phyloP scores from a whole-genome alignment of 2,113 vertebrate species.

The Accipiter cooperii region DNA sequence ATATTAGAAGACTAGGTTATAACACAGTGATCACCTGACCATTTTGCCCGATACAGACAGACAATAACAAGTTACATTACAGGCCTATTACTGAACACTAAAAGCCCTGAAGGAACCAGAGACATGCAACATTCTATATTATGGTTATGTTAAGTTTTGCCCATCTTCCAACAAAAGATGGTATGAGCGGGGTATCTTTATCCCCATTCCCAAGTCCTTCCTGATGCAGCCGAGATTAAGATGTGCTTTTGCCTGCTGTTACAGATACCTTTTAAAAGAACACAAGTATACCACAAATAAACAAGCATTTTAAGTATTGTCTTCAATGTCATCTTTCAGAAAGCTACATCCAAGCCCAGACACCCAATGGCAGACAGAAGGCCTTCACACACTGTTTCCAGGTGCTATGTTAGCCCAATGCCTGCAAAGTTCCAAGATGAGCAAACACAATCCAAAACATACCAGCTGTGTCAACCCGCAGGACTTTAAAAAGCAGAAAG shows the following conservation, averaged over 20 bases:
- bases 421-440: not conserved
- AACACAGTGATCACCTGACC: not conserved
- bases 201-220: not conserved
- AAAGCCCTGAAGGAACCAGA: not conserved
- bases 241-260: not conserved
- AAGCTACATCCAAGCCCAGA: not conserved
- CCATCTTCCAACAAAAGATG: not conserved
- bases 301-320: not conserved
- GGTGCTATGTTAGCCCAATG: not conserved
- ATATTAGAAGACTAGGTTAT: not conserved
- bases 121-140: not conserved
- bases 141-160: not conserved
- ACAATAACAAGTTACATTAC: not conserved
- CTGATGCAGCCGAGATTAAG: not conserved
- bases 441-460: not conserved
- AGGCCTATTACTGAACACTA: not conserved
- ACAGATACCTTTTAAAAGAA: not conserved
- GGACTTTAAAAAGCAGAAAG: conserved; percentile 85
- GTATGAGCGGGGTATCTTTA: not conserved
- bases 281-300: not conserved
- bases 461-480: conserved; percentile 86
- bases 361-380: not conserved
- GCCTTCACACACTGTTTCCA: not conserved
- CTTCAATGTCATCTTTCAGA: not conserved
- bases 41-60: not conserved